Percentiles rank a stretch among this genome's conserved stretches.
Evolutionary conservation across 1,140 invertebrate genomes (phyloP).

Genomic region (Leptinotarsa defecta): DNA sequence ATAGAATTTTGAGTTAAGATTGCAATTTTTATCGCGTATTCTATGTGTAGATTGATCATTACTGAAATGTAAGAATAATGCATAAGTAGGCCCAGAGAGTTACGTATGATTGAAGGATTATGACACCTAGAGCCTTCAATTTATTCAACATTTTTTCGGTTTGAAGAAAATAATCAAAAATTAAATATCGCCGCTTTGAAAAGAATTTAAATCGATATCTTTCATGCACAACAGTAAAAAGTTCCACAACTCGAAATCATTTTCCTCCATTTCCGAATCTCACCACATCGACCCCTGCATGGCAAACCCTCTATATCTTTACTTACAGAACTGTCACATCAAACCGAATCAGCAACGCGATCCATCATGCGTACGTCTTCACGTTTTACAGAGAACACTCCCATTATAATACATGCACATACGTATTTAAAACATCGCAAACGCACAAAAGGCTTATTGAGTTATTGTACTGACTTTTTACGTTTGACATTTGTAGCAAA

Average conservation of each 20-base stretch:
- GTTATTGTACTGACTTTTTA: constrained; percentile 38
- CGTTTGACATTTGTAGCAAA: constrained; percentile 38
- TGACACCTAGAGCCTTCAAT: too few species aligned
- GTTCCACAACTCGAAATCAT: neutral
- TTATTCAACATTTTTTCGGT: too few species aligned
- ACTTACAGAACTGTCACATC: constrained; percentile 20
- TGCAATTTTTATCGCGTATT: too few species aligned
- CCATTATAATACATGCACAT: constrained; percentile 30
- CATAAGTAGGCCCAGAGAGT: too few species aligned
- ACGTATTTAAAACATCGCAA: constrained; percentile 41
- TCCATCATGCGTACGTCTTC: constrained; percentile 45
- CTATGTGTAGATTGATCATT: too few species aligned
- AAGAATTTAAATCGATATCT: too few species aligned
- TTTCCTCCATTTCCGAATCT: neutral
- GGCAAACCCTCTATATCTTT: constrained; percentile 10
- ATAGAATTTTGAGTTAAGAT: too few species aligned
- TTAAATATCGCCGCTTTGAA: too few species aligned
- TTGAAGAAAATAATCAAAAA: too few species aligned
- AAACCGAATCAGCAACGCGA: constrained; percentile 24
- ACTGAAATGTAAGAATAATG: too few species aligned
- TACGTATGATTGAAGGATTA: too few species aligned
- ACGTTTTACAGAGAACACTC: constrained; percentile 33
- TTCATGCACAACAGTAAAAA: too few species aligned
- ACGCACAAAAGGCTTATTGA: constrained; percentile 43
- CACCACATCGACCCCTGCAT: neutral